Evolutionary conservation across 2,888 invertebrate species (phyloP).

Genomic region (Oeneis ivallda): DNA sequence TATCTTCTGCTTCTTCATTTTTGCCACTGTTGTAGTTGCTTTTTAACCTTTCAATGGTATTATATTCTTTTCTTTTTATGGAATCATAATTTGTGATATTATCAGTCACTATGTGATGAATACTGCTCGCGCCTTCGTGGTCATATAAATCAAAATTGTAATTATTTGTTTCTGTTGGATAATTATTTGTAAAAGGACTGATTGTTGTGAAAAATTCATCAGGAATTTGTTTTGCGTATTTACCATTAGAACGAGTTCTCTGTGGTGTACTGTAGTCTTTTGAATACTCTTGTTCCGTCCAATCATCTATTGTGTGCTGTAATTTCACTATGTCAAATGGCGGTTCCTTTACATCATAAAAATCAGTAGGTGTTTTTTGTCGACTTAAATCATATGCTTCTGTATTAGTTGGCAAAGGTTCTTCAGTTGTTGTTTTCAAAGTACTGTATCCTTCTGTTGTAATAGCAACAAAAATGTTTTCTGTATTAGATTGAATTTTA

Average conservation of each 20-base stretch:
- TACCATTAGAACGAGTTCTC: conserved; percentile 78
- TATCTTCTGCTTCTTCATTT: conserved; percentile 53
- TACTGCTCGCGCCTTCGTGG: conserved; percentile 74
- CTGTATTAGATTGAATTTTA: conserved; percentile 71
- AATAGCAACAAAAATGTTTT: conserved; percentile 47
- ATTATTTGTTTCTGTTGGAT: conserved; percentile 56
- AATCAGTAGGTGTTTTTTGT: conserved; percentile 66
- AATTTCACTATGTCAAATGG: conserved; percentile 87
- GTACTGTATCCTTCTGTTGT: conserved; percentile 54
- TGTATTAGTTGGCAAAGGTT: conserved; percentile 49
- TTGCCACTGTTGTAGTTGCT: conserved; percentile 52
- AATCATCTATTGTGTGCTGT: conserved; percentile 91
- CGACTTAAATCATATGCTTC: conserved; percentile 79
- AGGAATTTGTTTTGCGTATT: conserved; percentile 89
- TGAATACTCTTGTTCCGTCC: conserved; percentile 90
- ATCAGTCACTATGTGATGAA: conserved; percentile 66
- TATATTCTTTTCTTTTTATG: conserved; percentile 60
- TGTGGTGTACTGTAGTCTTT: conserved; percentile 73
- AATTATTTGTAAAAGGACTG: conserved; percentile 64
- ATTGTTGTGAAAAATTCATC: conserved; percentile 87
- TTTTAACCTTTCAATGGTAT: conserved; percentile 62
- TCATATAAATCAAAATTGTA: conserved; percentile 70
- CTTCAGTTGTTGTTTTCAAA: conserved; percentile 57
- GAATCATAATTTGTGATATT: conserved; percentile 50
- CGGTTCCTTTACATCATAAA: conserved; percentile 75